Conservation (phyloP, 2,113 vertebrate genomes). For the Aspidoscelis tigris region DNA sequence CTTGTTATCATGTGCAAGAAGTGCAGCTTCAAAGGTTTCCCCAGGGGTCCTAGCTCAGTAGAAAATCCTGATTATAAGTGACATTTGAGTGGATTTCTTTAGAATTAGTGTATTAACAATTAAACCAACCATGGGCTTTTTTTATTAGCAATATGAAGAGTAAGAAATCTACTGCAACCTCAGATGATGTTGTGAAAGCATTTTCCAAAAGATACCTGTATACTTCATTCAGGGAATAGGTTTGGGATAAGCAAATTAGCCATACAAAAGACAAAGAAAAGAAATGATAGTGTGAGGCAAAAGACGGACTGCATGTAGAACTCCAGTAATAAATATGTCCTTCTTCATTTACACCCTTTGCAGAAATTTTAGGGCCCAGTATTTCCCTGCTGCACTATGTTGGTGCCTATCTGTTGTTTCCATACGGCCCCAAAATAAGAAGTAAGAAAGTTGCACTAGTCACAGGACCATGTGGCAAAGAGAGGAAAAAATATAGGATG, state of each 20-base stretch:
- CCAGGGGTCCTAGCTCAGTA: slow-evolving; percentile 79
- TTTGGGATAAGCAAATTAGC: background rate
- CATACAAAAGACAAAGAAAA: too few relatives aligned
- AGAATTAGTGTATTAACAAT: slow-evolving; percentile 86
- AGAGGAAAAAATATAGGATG: background rate
- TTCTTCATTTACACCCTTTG: background rate
- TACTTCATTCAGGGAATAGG: slow-evolving; percentile 16
- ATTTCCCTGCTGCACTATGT: background rate
- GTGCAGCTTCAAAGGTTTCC: slow-evolving; percentile 79
- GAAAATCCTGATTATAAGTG: slow-evolving; percentile 85
- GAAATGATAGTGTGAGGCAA: background rate
- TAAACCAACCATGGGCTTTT: slow-evolving; percentile 79
- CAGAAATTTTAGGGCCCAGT: background rate
- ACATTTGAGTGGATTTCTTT: slow-evolving; percentile 83
- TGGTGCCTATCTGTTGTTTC: background rate
- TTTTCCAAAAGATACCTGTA: slow-evolving; percentile 55
- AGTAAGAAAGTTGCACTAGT: background rate
- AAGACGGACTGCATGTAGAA: background rate
- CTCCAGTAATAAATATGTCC: background rate
- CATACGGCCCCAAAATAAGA: background rate
- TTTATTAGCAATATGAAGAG: slow-evolving; percentile 80
- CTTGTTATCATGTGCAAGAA: slow-evolving; percentile 72
- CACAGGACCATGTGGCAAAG: background rate
- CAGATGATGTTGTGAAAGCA: slow-evolving; percentile 69
- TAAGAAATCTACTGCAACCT: slow-evolving; percentile 67